A percentile compares a stretch with the other conserved stretches of the same genome.
phyloP scores from a whole-genome alignment of 2,888 invertebrate species.

The Pogonocherus hispidulus region DNA sequence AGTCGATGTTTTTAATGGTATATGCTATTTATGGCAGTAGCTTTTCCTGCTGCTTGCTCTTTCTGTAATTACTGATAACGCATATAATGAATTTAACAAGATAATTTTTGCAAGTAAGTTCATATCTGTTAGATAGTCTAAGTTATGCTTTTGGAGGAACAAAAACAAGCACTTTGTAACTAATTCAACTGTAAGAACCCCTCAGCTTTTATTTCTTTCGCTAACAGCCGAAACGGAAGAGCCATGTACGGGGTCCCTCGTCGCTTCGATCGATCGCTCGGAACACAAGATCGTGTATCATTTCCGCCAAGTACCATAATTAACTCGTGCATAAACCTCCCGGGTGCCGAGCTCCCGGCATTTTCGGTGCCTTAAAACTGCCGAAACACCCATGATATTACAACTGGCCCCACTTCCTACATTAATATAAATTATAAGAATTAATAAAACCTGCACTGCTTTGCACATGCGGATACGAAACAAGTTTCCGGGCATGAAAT shows the following conservation, averaged over 20 bases:
- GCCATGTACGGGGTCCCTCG: not conserved
- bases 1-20: too few relatives aligned
- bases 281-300: slow-evolving; percentile 36
- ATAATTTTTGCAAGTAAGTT: too few relatives aligned
- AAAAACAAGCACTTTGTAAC: too few relatives aligned
- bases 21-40: too few relatives aligned
- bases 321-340: slow-evolving; percentile 33
- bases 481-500: slow-evolving; percentile 20
- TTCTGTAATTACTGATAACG: too few relatives aligned
- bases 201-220: slow-evolving; percentile 11
- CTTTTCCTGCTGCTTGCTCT: too few relatives aligned
- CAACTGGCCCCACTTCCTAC: slow-evolving; percentile 28
- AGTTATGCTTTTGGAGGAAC: too few relatives aligned
- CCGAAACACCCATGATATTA: slow-evolving; percentile 18
- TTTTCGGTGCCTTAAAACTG: slow-evolving; percentile 20
- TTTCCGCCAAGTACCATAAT: slow-evolving; percentile 34
- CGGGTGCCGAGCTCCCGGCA: not conserved
- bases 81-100: too few relatives aligned
- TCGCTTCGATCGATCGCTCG: slow-evolving; percentile 14
- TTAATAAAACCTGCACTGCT: slow-evolving; percentile 31
- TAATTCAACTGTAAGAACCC: too few relatives aligned
- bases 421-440: slow-evolving; percentile 38
- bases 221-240: slow-evolving; percentile 2
- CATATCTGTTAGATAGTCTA: too few relatives aligned
- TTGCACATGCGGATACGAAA: slow-evolving; percentile 30